Conservation (phyloP, 2,797 vertebrate species). For the Dallia pectoralis region DNA sequence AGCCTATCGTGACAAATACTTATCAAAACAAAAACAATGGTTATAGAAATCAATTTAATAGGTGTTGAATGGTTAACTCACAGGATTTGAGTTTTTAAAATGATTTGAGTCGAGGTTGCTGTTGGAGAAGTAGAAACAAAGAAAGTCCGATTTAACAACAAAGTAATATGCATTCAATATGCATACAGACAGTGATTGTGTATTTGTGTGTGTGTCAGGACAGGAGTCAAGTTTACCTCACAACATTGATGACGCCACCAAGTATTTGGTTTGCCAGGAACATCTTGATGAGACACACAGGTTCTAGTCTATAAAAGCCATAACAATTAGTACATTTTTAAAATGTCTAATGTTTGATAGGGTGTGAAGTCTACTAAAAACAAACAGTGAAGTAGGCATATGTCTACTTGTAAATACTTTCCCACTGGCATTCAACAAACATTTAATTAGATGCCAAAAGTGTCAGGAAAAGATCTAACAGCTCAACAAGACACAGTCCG, state of each 20-base stretch:
- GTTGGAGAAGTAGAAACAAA: conserved; percentile 16
- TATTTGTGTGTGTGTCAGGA: not conserved
- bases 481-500: not conserved
- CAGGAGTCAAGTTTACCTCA: conserved; percentile 50
- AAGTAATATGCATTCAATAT: not conserved
- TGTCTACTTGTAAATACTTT: not conserved
- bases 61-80: conserved; percentile 52
- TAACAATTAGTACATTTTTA: not conserved
- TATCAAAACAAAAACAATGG: not conserved
- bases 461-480: not conserved
- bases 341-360: not conserved
- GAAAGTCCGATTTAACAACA: not conserved
- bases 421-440: not conserved
- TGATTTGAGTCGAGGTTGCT: conserved; percentile 62
- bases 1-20: no score
- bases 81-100: conserved; percentile 63
- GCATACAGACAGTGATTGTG: not conserved
- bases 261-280: conserved; percentile 44
- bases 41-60: not conserved
- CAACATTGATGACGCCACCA: conserved; percentile 53
- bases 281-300: not conserved
- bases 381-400: not conserved
- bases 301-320: not conserved
- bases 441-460: not conserved
- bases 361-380: no score